Percentiles rank a stretch among this genome's conserved stretches.
Evolutionary conservation across 2,797 vertebrate genomes (phyloP).

Genomic region (Poecilia wingei): DNA sequence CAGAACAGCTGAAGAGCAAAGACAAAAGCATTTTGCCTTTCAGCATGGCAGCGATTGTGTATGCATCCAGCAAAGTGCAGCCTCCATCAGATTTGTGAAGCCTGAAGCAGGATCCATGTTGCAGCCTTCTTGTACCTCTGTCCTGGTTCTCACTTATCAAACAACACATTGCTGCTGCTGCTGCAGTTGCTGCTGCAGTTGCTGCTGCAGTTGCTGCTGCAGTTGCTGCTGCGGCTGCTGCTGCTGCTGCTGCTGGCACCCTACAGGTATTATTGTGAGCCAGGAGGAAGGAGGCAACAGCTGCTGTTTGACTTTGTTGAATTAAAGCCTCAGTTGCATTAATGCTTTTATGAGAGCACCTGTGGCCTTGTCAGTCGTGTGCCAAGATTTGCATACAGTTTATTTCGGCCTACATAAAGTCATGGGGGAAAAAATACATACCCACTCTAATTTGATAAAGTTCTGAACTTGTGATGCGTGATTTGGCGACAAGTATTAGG

Average conservation of each 20-base stretch:
- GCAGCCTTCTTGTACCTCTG: not conserved
- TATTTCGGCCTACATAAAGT: not conserved
- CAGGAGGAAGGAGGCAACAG: not conserved
- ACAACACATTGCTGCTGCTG: not conserved
- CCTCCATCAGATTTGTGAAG: conserved; percentile 3
- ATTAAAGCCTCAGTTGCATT: not conserved
- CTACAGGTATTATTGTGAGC: not conserved
- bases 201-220: not conserved
- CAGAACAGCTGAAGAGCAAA: no score
- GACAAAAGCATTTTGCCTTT: conserved; percentile 11
- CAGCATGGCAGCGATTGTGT: conserved; percentile 3
- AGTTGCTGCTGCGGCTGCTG: not conserved
- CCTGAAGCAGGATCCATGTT: not conserved
- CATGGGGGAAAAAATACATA: not conserved
- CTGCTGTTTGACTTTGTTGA: not conserved
- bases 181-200: not conserved
- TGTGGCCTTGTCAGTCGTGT: not conserved
- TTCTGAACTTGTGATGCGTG: not conserved
- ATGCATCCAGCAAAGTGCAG: not conserved
- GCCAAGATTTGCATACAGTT: not conserved
- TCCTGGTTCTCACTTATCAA: conserved; percentile 1
- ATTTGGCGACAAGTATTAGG: no score
- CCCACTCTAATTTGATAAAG: not conserved
- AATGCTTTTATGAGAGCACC: conserved; percentile 3
- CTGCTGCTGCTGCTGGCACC: not conserved